Conservation (phyloP, 2,113 vertebrate species). For the Pachypanchax playfairii region DNA sequence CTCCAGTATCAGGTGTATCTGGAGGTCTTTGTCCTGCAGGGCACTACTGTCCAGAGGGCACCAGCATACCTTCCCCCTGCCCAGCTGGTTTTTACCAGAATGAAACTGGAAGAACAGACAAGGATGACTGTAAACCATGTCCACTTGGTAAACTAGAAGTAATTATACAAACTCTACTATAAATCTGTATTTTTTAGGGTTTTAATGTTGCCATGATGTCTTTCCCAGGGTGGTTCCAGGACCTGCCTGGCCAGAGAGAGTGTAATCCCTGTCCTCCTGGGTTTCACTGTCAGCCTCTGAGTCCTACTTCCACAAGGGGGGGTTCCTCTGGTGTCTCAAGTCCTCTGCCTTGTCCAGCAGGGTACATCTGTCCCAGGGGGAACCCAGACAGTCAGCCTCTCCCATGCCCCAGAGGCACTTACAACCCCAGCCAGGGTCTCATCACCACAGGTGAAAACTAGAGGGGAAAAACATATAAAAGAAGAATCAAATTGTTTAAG, state of each 20-base stretch:
- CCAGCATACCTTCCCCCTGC: slow-evolving; percentile 71
- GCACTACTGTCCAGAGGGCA: slow-evolving; percentile 84
- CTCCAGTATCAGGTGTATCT: slow-evolving; percentile 63
- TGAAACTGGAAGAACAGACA: slow-evolving; percentile 65
- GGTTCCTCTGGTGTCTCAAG: slow-evolving; percentile 48
- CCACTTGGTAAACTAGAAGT: slow-evolving; percentile 65
- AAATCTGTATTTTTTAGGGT: background rate
- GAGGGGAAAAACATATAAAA: background rate
- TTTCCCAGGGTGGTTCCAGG: slow-evolving; percentile 81
- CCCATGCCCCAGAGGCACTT: slow-evolving; percentile 82
- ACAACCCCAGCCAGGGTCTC: slow-evolving; percentile 71
- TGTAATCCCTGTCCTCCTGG: slow-evolving; percentile 80
- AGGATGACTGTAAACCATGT: slow-evolving; percentile 75
- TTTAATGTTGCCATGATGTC: slow-evolving; percentile 16
- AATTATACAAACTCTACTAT: background rate
- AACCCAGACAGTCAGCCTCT: slow-evolving; percentile 48
- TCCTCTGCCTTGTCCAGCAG: slow-evolving; percentile 78
- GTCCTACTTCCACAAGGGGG: slow-evolving; percentile 46
- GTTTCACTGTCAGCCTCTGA: slow-evolving; percentile 71
- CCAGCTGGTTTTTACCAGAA: slow-evolving; percentile 72
- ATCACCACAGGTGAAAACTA: slow-evolving; percentile 71
- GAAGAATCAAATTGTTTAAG: background rate
- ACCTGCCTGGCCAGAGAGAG: slow-evolving; percentile 71
- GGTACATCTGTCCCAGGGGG: slow-evolving; percentile 74
- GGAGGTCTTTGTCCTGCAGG: slow-evolving; percentile 83